Conservation (phyloP, 2,888 invertebrate genomes). For the Neria commutata region DNA sequence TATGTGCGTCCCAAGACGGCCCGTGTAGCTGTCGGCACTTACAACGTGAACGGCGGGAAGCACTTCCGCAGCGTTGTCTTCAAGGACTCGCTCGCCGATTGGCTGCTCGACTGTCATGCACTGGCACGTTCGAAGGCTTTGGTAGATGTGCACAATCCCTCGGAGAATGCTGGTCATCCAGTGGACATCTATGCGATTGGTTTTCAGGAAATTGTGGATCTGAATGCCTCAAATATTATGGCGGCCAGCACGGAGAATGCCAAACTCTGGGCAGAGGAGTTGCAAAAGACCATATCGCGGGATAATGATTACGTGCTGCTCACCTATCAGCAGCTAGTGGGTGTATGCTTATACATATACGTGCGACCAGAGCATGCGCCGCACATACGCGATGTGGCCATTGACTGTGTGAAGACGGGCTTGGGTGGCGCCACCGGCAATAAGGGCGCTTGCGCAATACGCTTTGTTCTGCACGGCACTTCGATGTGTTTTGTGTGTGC, state of each 20-base stretch:
- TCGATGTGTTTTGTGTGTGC: constrained; percentile 98
- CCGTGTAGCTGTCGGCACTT: constrained; percentile 90
- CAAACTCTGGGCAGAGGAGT: constrained; percentile 91
- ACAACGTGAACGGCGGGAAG: constrained; percentile 99
- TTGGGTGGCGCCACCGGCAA: constrained; percentile 96
- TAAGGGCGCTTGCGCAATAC: constrained; percentile 93
- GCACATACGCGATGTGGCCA: constrained; percentile 88
- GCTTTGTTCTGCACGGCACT: constrained; percentile 89
- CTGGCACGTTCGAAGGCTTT: constrained; percentile 63
- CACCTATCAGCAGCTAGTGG: constrained; percentile 94
- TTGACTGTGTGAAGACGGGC: constrained; percentile 97
- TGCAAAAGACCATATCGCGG: constrained; percentile 88
- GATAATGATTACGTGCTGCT: constrained; percentile 87
- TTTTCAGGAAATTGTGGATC: constrained; percentile 98
- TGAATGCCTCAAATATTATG: constrained; percentile 98
- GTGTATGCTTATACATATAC: constrained; percentile 96
- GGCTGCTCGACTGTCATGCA: constrained; percentile 85
- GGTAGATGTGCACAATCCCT: constrained; percentile 63
- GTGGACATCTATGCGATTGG: constrained; percentile 97
- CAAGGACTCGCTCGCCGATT: constrained; percentile 86
- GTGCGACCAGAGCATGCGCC: constrained; percentile 88
- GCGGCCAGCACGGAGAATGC: constrained; percentile 92
- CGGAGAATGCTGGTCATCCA: constrained; percentile 62
- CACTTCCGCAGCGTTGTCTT: constrained; percentile 96
- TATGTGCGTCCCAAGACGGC: constrained; percentile 68